Conservation (phyloP, 2,113 vertebrate species). For the Eretmochelys imbricata region DNA sequence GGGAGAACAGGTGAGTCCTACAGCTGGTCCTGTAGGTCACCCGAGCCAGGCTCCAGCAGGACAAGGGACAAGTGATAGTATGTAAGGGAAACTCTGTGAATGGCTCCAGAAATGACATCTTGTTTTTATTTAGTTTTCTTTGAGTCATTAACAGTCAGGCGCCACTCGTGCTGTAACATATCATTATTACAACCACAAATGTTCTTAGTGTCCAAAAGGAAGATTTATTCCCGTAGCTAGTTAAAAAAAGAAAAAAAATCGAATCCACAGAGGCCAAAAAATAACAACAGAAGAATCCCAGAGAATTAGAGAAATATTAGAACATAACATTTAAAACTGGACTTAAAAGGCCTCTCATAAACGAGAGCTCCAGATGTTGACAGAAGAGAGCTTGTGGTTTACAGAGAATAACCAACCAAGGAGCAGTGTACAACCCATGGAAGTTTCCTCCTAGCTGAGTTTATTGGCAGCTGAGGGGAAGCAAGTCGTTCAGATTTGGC, state of each 20-base stretch:
- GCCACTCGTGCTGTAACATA: constrained; percentile 78
- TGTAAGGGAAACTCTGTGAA: constrained; percentile 70
- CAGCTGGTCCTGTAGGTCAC: constrained; percentile 25
- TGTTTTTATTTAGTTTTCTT: constrained; percentile 77
- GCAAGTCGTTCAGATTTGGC: background rate
- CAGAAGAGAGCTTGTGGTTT: background rate
- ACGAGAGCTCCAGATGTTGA: constrained; percentile 3
- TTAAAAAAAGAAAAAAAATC: constrained; percentile 21
- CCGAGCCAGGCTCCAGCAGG: constrained; percentile 17
- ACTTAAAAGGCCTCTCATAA: constrained; percentile 49
- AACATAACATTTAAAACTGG: constrained; percentile 33
- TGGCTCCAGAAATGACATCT: constrained; percentile 75
- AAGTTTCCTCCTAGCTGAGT: background rate
- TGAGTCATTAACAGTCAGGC: constrained; percentile 76
- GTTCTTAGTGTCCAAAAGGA: constrained; percentile 73
- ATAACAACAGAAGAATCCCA: background rate
- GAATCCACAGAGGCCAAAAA: constrained; percentile 50
- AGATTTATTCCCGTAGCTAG: constrained; percentile 68
- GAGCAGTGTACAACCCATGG: background rate
- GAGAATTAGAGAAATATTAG: constrained; percentile 28
- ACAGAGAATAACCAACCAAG: background rate
- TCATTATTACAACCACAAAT: constrained; percentile 80
- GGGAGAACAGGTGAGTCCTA: constrained; percentile 46
- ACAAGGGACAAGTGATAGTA: constrained; percentile 52
- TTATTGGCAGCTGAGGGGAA: background rate